Evolutionary conservation across 2,113 vertebrate species (phyloP), one percentile per base, ranked within the genome.

Genomic region (Calidris pugnax): DNA sequence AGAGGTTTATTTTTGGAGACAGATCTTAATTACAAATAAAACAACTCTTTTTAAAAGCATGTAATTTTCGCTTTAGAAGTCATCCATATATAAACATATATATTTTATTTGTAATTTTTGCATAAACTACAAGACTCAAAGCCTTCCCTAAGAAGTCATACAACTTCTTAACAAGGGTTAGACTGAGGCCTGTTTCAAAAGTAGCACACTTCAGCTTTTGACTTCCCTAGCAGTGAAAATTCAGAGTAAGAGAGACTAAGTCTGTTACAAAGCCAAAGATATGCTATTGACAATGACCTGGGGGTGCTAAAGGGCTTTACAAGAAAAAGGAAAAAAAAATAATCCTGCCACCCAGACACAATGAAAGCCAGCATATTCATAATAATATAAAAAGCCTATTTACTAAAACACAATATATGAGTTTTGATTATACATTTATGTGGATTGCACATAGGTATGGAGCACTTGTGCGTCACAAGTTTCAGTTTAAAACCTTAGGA

Each of bases 1-100:
- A 90, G 76, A 96, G 68, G 37, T 55, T 97, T 93, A 72, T 53
- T 96, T 97, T 95, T 93, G 92, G 68, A 90, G 57, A 87, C 4
- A 78, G 51, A 80, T 71, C 87, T 79, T 94, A 66, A 90, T 86
- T 67, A 93, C 39, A 41, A 41, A 41, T 41, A 16, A 26, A 85
- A 71, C 7, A 57, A 56, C 2, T 62, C 72, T 81, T 79, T 45
- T 63, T 47, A 66, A 91, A 90, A 67, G 12, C 15, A 74, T 18
- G 22, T 56, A 66, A 77, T 47, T 35, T 33, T 71, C n/a, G 67
- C 23, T 80, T 57, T 55, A 76, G 12, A 91, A 89, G 22, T 57
- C 11, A 85, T 8, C 7, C 50, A 30, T 56, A 56, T 26, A 33
- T 14, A 53, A 4, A 23, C 2, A 43, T 9, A 27, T 10, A 15